Conservation (phyloP, 2,113 vertebrate genomes). For the Salvelinus sp. region DNA sequence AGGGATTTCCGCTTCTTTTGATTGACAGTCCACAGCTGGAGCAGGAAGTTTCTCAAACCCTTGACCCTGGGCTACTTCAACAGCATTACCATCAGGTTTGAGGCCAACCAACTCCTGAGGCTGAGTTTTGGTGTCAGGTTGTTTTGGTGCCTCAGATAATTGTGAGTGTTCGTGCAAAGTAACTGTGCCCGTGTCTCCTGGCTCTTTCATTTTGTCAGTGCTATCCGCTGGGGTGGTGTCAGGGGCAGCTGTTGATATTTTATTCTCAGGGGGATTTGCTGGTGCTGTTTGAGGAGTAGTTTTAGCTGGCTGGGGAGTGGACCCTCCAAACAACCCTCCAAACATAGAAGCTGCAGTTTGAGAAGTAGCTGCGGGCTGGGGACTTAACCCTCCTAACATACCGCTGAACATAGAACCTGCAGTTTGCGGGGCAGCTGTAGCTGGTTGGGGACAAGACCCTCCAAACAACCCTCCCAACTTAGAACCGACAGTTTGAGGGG, state of each 20-base stretch:
- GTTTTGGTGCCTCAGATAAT: conserved; percentile 17
- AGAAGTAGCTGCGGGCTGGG: conserved; percentile 31
- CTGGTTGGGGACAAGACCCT: conserved; percentile 34
- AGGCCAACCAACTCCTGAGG: conserved; percentile 12
- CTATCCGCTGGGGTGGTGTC: conserved; percentile 22
- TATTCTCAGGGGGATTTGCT: conserved; percentile 58
- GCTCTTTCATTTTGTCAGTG: conserved; percentile 20
- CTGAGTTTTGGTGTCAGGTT: conserved; percentile 11
- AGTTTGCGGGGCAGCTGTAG: conserved; percentile 34
- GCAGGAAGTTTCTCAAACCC: conserved; percentile 23
- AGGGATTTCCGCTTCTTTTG: conserved; percentile 36
- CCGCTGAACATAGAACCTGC: conserved; percentile 64
- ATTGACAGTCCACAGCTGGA: conserved; percentile 22
- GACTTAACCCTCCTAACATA: conserved; percentile 50
- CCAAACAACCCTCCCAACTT: conserved; percentile 13
- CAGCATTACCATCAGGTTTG: conserved; percentile 23
- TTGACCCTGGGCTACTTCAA: conserved; percentile 28
- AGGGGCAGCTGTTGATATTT: conserved; percentile 16
- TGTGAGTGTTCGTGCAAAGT: conserved; percentile 1
- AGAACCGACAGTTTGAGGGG: conserved; percentile 28
- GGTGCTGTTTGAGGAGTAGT: conserved; percentile 53
- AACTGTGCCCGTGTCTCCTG: conserved; percentile 17
- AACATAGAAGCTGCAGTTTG: conserved; percentile 48
- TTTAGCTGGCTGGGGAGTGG: conserved; percentile 40
- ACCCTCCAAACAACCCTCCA: conserved; percentile 55